These are phyloP conservation scores for Heterodera schachtii DNA, from an alignment of 1,140 invertebrate species.

Conservation along the genomic window DNA sequence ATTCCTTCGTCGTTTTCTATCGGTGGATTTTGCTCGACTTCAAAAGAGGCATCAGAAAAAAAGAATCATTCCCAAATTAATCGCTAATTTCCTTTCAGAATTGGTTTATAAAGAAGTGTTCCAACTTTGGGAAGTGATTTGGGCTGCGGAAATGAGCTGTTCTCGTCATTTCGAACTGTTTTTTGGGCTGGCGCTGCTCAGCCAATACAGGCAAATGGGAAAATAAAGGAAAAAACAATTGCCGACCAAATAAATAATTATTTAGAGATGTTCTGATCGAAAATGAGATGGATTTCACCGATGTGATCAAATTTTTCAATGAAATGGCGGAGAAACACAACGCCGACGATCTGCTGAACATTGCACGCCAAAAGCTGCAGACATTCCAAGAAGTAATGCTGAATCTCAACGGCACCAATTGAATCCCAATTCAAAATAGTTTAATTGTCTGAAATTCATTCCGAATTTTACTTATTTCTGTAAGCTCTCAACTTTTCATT, in stretches of 20 bases:
- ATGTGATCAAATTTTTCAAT: constrained; percentile 79
- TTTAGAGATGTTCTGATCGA: constrained; percentile 84
- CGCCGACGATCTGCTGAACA: constrained; percentile 39
- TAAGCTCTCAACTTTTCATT: no score
- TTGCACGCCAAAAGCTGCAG: constrained; percentile 46
- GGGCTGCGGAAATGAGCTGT: constrained; percentile 83
- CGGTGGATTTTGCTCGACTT: constrained; percentile 84
- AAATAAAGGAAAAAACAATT: constrained; percentile 78
- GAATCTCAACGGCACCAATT: constrained; percentile 20
- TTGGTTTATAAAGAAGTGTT: constrained; percentile 87
- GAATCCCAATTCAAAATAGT: no score
- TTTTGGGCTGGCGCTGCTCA: constrained; percentile 84
- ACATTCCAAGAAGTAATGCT: constrained; percentile 44
- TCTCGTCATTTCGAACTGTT: constrained; percentile 88
- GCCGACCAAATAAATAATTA: not conserved
- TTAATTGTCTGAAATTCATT: no score
- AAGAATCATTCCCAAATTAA: constrained; percentile 8
- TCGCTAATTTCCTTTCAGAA: constrained; percentile 70
- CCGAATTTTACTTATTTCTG: no score
- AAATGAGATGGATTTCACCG: constrained; percentile 94
- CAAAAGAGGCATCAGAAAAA: constrained; percentile 72
- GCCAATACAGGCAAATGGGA: constrained; percentile 89
- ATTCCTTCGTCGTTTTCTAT: constrained; percentile 85
- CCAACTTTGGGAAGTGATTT: constrained; percentile 90
- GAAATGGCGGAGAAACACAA: constrained; percentile 58